phyloP scores from a whole-genome alignment of 2,113 vertebrate genomes.

The Gopherus evgoodei region DNA sequence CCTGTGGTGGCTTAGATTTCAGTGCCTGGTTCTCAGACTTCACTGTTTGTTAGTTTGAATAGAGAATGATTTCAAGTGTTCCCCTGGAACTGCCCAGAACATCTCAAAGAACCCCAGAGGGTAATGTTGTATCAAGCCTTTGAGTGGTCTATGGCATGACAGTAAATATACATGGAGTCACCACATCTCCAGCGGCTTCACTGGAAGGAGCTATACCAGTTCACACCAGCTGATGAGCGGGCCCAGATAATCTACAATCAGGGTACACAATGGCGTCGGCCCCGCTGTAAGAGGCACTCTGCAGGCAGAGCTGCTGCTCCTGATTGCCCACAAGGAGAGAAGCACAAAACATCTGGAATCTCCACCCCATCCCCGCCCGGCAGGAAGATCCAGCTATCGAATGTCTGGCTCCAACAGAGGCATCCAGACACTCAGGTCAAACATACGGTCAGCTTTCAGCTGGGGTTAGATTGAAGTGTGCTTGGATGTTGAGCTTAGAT shows the following conservation, averaged over 20 bases:
- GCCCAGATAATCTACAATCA: not conserved
- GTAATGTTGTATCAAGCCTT: not conserved
- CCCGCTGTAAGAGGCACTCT: not conserved
- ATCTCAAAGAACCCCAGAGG: not conserved
- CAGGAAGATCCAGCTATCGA: not conserved
- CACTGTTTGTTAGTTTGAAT: not conserved
- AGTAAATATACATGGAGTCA: not conserved
- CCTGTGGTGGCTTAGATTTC: not conserved
- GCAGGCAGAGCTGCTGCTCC: not conserved
- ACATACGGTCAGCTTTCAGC: constrained; percentile 30
- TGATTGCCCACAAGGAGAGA: not conserved
- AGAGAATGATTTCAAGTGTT: not conserved
- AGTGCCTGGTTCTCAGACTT: not conserved
- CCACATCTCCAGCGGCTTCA: not conserved
- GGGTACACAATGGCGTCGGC: not conserved
- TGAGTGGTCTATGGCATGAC: not conserved
- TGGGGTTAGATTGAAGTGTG: not conserved
- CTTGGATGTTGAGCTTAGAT: not conserved
- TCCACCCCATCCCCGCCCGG: not conserved
- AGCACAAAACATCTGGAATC: not conserved
- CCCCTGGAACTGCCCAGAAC: not conserved
- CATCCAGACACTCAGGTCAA: constrained; percentile 18
- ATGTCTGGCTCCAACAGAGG: not conserved
- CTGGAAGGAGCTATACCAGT: not conserved
- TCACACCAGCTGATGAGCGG: not conserved